phyloP scores from a whole-genome alignment of 2,113 vertebrate genomes.

The Macrotis lagotis region DNA sequence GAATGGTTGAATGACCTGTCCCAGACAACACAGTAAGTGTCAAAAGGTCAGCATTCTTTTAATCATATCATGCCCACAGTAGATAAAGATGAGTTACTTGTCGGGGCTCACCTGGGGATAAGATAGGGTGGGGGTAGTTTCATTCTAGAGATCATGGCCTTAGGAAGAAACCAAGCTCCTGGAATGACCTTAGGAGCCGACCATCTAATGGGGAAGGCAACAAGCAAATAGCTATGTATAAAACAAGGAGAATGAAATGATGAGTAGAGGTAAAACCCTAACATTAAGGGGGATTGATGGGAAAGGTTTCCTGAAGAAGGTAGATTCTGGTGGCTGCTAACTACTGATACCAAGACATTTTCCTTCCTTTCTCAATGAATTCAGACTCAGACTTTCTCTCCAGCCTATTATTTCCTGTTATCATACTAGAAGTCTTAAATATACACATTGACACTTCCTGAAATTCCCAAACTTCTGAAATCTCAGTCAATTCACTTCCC shows the following conservation, averaged over 20 bases:
- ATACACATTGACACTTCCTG: not conserved
- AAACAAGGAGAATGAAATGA: not conserved
- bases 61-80: not conserved
- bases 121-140: not conserved
- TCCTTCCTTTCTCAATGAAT: not conserved
- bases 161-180: not conserved
- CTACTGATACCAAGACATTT: not conserved
- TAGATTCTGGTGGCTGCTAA: not conserved
- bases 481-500: not conserved
- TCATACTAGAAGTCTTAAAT: not conserved
- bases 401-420: not conserved
- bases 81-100: not conserved
- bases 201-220: not conserved
- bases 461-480: not conserved
- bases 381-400: not conserved
- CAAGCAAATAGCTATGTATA: not conserved
- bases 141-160: not conserved
- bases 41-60: not conserved
- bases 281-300: not conserved
- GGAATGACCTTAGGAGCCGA: not conserved
- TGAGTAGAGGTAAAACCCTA: not conserved
- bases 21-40: not conserved
- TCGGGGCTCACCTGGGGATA: not conserved
- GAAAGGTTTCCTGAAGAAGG: not conserved
- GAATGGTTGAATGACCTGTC: not conserved